These are phyloP conservation scores for Chaenocephalus aceratus DNA, from an alignment of 2,113 vertebrate species.

Conservation along the genomic window DNA sequence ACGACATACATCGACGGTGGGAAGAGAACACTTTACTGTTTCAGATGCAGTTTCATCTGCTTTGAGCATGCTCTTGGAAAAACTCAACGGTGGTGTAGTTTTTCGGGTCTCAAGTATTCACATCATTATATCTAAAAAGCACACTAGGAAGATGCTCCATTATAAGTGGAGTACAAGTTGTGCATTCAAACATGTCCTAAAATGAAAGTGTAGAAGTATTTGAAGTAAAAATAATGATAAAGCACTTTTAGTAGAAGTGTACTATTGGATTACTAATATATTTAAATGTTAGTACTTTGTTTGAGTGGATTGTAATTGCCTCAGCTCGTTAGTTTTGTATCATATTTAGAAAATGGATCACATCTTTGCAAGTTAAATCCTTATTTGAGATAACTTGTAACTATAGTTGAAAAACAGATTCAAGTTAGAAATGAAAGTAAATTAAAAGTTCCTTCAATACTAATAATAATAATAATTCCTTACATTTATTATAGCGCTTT, in stretches of 20 bases:
- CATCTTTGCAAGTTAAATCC: neutral
- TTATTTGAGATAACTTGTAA: neutral
- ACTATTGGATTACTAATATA: neutral
- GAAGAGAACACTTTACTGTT: neutral
- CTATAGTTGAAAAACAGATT: too few species aligned
- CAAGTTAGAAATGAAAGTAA: too few species aligned
- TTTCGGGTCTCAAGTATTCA: neutral
- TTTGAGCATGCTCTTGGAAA: conserved; percentile 1
- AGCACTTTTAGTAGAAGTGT: neutral
- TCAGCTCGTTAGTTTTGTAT: neutral
- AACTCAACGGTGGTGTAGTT: neutral
- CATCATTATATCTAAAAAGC: neutral
- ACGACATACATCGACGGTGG: neutral
- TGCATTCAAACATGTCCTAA: neutral
- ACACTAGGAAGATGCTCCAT: neutral
- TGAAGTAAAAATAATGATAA: neutral
- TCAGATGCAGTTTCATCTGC: neutral
- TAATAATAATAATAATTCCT: too few species aligned
- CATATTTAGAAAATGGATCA: neutral
- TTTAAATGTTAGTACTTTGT: neutral
- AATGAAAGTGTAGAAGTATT: neutral
- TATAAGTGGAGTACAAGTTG: neutral
- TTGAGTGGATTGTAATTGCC: neutral
- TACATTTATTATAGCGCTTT: too few species aligned
- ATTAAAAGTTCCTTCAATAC: neutral